Evolutionary conservation across 2,888 invertebrate genomes (phyloP), one percentile per base, ranked within the genome.

Genomic region (Cynaeus angustus): DNA sequence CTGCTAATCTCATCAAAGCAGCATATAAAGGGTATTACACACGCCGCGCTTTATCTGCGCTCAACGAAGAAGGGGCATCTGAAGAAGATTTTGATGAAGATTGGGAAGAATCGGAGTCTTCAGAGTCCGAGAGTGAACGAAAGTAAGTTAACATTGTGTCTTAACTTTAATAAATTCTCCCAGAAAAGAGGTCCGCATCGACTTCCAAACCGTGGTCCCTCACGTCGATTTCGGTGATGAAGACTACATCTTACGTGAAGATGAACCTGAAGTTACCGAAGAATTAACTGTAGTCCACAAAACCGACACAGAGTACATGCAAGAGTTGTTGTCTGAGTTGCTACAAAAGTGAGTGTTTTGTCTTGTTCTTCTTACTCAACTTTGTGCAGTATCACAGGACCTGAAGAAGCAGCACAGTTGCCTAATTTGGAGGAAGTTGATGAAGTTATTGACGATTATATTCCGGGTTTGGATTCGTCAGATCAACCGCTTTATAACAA

Each of bases 21-120:
- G 85, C 85, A 8, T 85, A 85, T 62, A 84, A 83, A 76, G 85
- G 85, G 0, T 85, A 85, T 58, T 85, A 85, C 65, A 84, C 85
- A 0, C 75, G 85, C 30, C 77, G 79, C 33, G 61, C 81, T 4
- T 79, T 83, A 73, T 78, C 75, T 53, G 67, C 76, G 59, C 59
- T 82, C n/a, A 52, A 73, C n/a, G 72, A 72, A n/a, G 43, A 13
- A 10, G 7, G 6, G 3, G 3, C n/a, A 3, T 1, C 1, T 3
- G 43, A 43, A 12, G 43, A 43, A 10, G 43, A 43, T 1, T 12
- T 12, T 2, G 43, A 10, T 7, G 13, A 13, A 13, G n/a, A 1
- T 7, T 10, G 1, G 1, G 43, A 43, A 6, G 13, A 13, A 10
- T 43, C 43, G 12, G n/a, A 6, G 12, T 10, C 43, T 12, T 43